Conservation (phyloP, 2,888 invertebrate genomes). For the Parelbella ahira region DNA sequence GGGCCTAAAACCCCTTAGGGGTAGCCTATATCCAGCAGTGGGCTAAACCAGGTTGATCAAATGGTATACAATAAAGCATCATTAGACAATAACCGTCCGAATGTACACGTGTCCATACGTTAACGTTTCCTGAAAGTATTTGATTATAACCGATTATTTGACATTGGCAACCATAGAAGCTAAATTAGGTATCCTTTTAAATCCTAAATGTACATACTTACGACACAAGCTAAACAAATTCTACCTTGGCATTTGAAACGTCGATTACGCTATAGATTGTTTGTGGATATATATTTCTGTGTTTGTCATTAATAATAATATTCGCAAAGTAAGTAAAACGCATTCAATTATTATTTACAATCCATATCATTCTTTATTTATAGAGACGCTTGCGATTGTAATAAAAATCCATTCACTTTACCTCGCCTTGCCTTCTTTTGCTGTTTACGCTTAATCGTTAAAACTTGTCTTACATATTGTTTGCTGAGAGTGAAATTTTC, state of each 20-base stretch:
- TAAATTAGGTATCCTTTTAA: too few species aligned
- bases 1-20: too few species aligned
- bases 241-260: slow-evolving; percentile 24
- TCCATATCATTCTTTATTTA: not conserved
- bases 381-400: not conserved
- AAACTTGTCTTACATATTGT: slow-evolving; percentile 32
- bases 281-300: slow-evolving; percentile 6
- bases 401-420: slow-evolving; percentile 12
- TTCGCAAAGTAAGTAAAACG: slow-evolving; percentile 3
- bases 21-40: too few species aligned
- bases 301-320: slow-evolving; percentile 6
- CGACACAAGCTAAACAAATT: slow-evolving; percentile 24
- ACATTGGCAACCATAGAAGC: too few species aligned
- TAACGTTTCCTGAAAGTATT: too few species aligned
- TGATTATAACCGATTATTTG: too few species aligned
- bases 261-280: slow-evolving; percentile 8
- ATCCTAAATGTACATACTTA: slow-evolving; percentile 21
- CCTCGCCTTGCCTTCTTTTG: too few species aligned
- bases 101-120: too few species aligned
- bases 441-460: not conserved
- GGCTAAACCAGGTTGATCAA: too few species aligned
- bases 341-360: not conserved
- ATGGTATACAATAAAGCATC: too few species aligned
- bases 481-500: slow-evolving; percentile 60
- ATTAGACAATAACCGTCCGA: too few species aligned